Base-by-base conservation (phyloP, 2,113 vertebrate genomes). In the Labeo catla region DNA sequence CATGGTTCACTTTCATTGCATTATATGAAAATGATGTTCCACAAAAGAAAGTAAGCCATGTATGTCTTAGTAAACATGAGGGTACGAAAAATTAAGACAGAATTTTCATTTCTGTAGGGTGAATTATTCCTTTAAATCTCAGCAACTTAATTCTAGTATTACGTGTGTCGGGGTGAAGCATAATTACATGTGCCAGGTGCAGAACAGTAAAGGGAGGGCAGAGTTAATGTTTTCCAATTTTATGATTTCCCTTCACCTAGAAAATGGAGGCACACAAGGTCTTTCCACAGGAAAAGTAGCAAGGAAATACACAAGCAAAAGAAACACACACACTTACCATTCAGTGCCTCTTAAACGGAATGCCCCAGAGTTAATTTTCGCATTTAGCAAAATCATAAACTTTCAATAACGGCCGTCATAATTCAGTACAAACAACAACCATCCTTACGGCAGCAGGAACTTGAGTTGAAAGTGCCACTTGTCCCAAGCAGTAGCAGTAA, bases 181-280 rank as follows among this genome's bases (percentile, higher is more conserved):
- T 95, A 96, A 96, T 96, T 95, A 95, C 94, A 91, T 92, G 0
- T 73, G 92, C 96, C 96, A 98, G 96, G 96, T 98, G 96, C 95
- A 95, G 93, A 86, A 81, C 52, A 80, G 57, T 78, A 10, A 21
- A 49, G 87, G 88, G 92, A 91, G 93, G 79, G 93, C 91, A 91
- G 93, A 95, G 95, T 96, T 96, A 97, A 97, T 93, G 94, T 95
- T 96, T 95, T 94, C 91, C 92, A 93, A 94, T 94, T 97, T 98
- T 97, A 98, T 92, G 95, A 95, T 97, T 97, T 98, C 97, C 95
- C 90, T 95, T 96, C 93, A 93, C 94, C 96, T 95, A 87, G 74
- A 82, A 57, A 84, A 68, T 52, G 28, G 65, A 83, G 47, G 47
- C 59, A 79, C 74, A 85, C 76, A 54, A 68, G 74, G 13, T 80